A percentile compares a stretch with the other conserved stretches of the same genome.
Evolutionary conservation across 2,797 vertebrate genomes (phyloP).

Genomic region (Phrynocephalus vlangalii): DNA sequence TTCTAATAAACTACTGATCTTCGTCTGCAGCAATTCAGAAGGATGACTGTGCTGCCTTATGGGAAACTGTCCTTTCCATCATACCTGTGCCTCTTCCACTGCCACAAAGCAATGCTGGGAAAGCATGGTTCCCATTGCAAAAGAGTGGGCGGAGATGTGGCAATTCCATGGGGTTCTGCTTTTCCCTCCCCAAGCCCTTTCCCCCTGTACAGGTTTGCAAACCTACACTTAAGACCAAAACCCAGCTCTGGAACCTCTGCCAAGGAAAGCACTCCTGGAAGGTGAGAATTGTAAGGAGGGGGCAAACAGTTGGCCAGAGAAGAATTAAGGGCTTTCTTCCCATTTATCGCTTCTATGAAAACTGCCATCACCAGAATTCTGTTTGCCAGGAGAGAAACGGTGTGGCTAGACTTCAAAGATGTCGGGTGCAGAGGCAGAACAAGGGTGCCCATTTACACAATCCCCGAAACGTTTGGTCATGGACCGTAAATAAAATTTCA

Average conservation of each 20-base stretch:
- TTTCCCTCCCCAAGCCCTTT: background rate
- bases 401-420: background rate
- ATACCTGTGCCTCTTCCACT: background rate
- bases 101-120: background rate
- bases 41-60: background rate
- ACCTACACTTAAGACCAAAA: background rate
- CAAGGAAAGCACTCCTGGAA: background rate
- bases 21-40: conserved; percentile 37
- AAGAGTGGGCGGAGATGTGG: background rate
- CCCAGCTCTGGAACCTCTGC: background rate
- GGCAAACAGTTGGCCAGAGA: background rate
- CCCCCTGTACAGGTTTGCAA: background rate
- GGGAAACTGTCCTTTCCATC: background rate
- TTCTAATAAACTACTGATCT: background rate
- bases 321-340: background rate
- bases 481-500: no score
- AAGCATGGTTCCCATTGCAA: background rate
- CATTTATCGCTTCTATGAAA: background rate
- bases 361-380: background rate
- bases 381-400: no score
- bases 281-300: background rate
- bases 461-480: no score
- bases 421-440: background rate
- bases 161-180: background rate
- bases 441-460: no score